These are phyloP conservation scores for Amblyjoppa fuscipennis DNA, from an alignment of 2,888 invertebrate species.

Conservation along the genomic window DNA sequence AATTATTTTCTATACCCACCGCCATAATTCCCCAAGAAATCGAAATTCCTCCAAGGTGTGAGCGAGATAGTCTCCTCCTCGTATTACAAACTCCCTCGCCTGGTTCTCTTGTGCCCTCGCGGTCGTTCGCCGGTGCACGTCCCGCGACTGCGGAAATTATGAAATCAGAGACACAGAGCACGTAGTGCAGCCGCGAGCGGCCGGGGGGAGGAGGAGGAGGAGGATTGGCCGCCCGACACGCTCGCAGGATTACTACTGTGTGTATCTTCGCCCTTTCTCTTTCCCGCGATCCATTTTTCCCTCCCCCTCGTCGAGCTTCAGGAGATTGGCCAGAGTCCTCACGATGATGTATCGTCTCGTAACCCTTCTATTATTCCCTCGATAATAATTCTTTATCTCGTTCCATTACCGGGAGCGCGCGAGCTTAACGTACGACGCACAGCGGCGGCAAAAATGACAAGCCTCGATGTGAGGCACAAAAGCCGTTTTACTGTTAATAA, in stretches of 20 bases:
- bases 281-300: slow-evolving; percentile 15
- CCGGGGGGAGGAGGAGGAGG: background rate
- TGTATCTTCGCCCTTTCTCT: slow-evolving; percentile 11
- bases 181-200: slow-evolving; percentile 76
- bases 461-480: background rate
- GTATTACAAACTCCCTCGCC: slow-evolving; percentile 61
- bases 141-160: slow-evolving; percentile 84
- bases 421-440: background rate
- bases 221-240: slow-evolving; percentile 25
- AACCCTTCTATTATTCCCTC: background rate
- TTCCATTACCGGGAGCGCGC: background rate
- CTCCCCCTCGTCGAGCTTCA: slow-evolving; percentile 23
- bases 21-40: slow-evolving; percentile 31
- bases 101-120: slow-evolving; percentile 45
- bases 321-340: slow-evolving; percentile 4
- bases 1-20: slow-evolving; percentile 31
- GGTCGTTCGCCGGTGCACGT: slow-evolving; percentile 69
- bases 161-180: slow-evolving; percentile 85
- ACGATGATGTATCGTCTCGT: slow-evolving; percentile 46
- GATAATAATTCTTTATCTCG: slow-evolving; percentile 21
- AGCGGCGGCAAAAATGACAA: slow-evolving; percentile 13
- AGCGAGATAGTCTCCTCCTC: slow-evolving; percentile 51
- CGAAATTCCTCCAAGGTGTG: slow-evolving; percentile 47
- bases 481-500: slow-evolving; percentile 30
- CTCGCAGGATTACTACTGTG: slow-evolving; percentile 33